These are phyloP conservation scores for Haplochromis burtoni DNA, from an alignment of 2,113 vertebrate genomes.

Conservation along the genomic window DNA sequence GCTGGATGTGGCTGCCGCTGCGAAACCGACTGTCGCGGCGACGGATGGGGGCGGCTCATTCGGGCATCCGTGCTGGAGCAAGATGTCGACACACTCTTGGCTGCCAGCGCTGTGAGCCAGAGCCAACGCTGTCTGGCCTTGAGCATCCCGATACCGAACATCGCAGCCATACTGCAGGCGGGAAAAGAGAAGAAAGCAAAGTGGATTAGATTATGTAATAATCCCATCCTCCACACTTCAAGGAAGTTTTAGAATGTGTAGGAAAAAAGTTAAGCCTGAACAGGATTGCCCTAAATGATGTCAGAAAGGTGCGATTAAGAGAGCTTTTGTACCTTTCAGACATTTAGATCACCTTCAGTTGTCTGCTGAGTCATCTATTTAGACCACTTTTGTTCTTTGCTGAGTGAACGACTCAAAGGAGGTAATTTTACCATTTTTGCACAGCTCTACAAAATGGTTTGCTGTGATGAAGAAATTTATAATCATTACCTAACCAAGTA, in stretches of 20 bases:
- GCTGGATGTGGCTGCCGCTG: slow-evolving; percentile 63
- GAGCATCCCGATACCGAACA: slow-evolving; percentile 79
- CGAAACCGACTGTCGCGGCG: slow-evolving; percentile 17
- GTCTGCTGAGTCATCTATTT: slow-evolving; percentile 12
- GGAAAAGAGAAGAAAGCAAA: not conserved
- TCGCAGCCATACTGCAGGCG: slow-evolving; percentile 86
- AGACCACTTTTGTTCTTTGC: not conserved
- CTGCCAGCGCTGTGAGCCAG: slow-evolving; percentile 82
- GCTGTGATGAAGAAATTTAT: not conserved
- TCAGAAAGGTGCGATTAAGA: not conserved
- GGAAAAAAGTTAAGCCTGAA: not conserved
- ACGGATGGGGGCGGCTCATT: slow-evolving; percentile 40
- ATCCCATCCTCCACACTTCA: not conserved
- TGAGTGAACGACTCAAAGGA: not conserved
- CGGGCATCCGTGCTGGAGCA: slow-evolving; percentile 89
- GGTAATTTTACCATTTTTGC: not conserved
- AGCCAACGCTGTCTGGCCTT: slow-evolving; percentile 81
- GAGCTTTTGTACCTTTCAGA: not conserved
- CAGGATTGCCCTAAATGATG: not conserved
- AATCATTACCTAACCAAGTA: not conserved
- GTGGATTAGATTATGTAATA: not conserved
- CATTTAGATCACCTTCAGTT: not conserved
- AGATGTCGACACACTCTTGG: slow-evolving; percentile 87
- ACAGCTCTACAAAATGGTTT: not conserved
- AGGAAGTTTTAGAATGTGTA: not conserved